These are phyloP conservation scores for Gastracanthus pulcherrimus DNA, from an alignment of 2,888 invertebrate species.

Conservation along the genomic window DNA sequence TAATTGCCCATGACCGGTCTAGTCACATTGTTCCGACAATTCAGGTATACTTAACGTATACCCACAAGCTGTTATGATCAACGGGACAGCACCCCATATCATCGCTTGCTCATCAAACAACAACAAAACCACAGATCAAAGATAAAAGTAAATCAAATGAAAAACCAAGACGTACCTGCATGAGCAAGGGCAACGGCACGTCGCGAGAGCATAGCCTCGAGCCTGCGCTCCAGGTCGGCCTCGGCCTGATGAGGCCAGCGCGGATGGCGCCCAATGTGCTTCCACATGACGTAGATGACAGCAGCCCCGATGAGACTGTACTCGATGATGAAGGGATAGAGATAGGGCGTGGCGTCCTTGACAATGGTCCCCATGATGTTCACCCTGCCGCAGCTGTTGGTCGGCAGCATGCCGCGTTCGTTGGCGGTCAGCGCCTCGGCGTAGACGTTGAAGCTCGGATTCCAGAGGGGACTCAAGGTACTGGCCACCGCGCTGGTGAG, in stretches of 20 bases:
- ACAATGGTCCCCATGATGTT: slow-evolving; percentile 96
- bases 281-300: slow-evolving; percentile 98
- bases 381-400: slow-evolving; percentile 85
- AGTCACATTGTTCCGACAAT: background rate
- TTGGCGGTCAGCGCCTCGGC: slow-evolving; percentile 70
- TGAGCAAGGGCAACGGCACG: slow-evolving; percentile 92
- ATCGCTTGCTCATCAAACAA: background rate
- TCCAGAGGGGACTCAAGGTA: slow-evolving; percentile 59
- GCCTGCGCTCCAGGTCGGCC: slow-evolving; percentile 91
- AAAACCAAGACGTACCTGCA: slow-evolving; percentile 80
- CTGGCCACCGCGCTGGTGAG: slow-evolving; percentile 57
- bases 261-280: slow-evolving; percentile 93
- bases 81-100: background rate
- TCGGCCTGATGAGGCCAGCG: slow-evolving; percentile 86
- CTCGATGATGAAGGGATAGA: slow-evolving; percentile 97
- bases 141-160: background rate
- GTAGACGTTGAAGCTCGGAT: slow-evolving; percentile 68
- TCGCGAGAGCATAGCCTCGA: slow-evolving; percentile 92
- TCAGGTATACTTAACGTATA: background rate
- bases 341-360: slow-evolving; percentile 94
- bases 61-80: background rate
- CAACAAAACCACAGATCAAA: background rate
- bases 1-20: too few species aligned
- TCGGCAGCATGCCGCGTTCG: slow-evolving; percentile 67
- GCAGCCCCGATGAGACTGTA: slow-evolving; percentile 97